Evolutionary conservation across 1,140 invertebrate species (phyloP), one percentile per base, ranked within the genome.

Genomic region (Ditylenchus dipsaci): DNA sequence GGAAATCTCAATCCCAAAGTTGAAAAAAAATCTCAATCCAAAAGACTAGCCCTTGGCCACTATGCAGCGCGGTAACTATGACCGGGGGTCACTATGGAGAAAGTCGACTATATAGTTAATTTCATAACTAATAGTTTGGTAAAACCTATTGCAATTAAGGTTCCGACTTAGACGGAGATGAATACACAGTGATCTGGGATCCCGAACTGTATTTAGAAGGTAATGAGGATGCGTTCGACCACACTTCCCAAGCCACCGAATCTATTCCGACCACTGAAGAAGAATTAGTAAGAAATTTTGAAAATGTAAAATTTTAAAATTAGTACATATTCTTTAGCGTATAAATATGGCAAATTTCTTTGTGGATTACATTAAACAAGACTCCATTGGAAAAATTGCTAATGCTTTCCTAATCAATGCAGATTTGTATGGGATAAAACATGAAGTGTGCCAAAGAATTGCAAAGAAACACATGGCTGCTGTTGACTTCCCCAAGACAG

Each of bases 151-250:
- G n/a, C 33, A 11, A 38, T 38, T 38, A 5, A 38, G 70, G 74
- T 19, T 82, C 80, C 11, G 84, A 84, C 78, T 65, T 84, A 30
- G 84, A 84, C 73, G 84, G 84, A 11, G 84, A 84, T 71, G 83
- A 85, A 57, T 84, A 85, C 68, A 80, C 79, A 21, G 80, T 85
- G 5, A 81, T 84, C 27, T 84, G 83, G 80, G 77, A 84, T 53
- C 56, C 71, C 19, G 67, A 80, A 15, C 67, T 84, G 19, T 73
- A 78, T 38, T 75, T 84, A 30, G 71, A 73, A 27, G 59, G 63
- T n/a, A 85, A 80, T 59, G 75, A 75, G 56, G 61, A 75, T 11
- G 76, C 84, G 0, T 84, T 84, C 75, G 59, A 76, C 29, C 84
- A 79, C 68, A 83, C 84, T 8, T 49, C 63, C 33, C 33, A 63